Evolutionary conservation across 1,140 invertebrate species (phyloP).

Genomic region (Luehdorfia chinensis): DNA sequence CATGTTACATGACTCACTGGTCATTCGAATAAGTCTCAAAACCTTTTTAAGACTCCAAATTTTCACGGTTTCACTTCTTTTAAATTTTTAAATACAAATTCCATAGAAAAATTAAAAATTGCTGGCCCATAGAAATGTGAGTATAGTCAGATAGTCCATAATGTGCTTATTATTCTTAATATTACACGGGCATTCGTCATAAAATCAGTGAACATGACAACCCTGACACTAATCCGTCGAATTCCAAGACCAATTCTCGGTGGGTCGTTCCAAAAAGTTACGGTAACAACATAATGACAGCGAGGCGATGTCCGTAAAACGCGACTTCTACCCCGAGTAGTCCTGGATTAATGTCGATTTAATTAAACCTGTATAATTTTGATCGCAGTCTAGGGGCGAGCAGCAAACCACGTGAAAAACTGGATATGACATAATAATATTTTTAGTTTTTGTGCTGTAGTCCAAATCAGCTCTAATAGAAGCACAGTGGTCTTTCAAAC

Average conservation of each 20-base stretch:
- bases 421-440: conserved; percentile 23
- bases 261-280: conserved; percentile 52
- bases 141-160: no score
- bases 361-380: conserved; percentile 74
- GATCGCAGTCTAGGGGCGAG: conserved; percentile 30
- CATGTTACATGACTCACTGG: no score
- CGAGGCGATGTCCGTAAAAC: conserved; percentile 40
- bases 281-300: conserved; percentile 68
- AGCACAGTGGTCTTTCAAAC: not conserved
- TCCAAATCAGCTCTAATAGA: not conserved
- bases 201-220: conserved; percentile 15
- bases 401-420: conserved; percentile 2
- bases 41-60: no score
- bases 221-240: conserved; percentile 42
- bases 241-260: conserved; percentile 43
- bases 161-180: not conserved
- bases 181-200: conserved; percentile 4
- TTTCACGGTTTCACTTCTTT: no score
- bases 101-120: no score
- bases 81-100: no score
- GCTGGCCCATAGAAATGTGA: no score
- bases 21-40: no score
- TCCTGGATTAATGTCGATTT: conserved; percentile 71
- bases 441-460: not conserved
- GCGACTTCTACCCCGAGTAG: conserved; percentile 53